Percentiles rank a stretch among this genome's conserved stretches.
Conservation (phyloP, 2,113 vertebrate species). For the Melanocharis versteri region DNA sequence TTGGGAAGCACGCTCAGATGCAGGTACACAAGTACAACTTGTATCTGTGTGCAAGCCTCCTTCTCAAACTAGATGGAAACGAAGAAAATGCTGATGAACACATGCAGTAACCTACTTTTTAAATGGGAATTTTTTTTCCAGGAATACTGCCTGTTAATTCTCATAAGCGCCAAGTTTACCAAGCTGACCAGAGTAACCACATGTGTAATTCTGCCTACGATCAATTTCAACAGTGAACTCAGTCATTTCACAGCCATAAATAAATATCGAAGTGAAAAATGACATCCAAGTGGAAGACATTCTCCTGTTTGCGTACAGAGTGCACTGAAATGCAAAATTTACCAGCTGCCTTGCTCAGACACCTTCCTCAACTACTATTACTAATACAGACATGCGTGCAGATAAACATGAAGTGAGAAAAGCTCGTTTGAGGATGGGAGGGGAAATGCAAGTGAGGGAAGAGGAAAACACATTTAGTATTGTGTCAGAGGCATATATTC, state of each 20-base stretch:
- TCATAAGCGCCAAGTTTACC: neutral
- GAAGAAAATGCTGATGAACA: neutral
- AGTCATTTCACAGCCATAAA: neutral
- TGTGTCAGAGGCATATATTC: neutral
- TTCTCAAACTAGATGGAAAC: neutral
- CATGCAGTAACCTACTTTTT: neutral
- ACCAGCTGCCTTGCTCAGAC: neutral
- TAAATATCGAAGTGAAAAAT: neutral
- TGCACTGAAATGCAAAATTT: neutral
- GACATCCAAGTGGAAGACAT: neutral
- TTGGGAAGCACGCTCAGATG: neutral
- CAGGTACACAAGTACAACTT: neutral
- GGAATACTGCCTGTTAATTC: neutral
- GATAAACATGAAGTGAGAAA: neutral
- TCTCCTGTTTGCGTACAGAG: neutral
- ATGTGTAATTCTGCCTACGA: neutral
- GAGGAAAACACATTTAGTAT: neutral
- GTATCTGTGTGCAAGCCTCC: neutral
- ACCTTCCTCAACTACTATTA: neutral
- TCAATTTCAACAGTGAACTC: neutral
- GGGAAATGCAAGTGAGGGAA: neutral
- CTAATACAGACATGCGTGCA: neutral
- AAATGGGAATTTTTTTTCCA: fast-evolving
- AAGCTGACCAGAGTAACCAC: neutral
- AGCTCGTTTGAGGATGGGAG: neutral